Evolutionary conservation across 1,140 invertebrate species (phyloP), one percentile per base, ranked within the genome.

Genomic region (Trichogramma pretiosum): DNA sequence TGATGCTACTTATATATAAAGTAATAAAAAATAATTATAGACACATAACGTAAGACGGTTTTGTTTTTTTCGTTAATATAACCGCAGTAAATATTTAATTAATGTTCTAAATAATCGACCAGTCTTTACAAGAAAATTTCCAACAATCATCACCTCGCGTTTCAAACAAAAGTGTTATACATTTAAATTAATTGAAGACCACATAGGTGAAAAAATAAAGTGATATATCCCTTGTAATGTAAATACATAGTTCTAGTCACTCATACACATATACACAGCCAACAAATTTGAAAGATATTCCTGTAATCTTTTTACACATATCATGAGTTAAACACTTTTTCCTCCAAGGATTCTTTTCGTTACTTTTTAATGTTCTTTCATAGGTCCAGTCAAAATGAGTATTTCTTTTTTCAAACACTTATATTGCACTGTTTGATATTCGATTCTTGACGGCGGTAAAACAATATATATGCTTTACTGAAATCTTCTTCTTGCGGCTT

Each of bases 391-490:
- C n/a, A n/a, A 30, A 30, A 30, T 30, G 26, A 30, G 13, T n/a
- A 7, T 30, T 8, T 42, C 9, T 42, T n/a, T 43, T 43, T 26
- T 9, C 5, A 23, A 30, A 13, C 16, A 46, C 44, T 44, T 38
- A 68, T 68, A 59, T 70, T 72, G 61, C 64, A 70, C 53, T 65
- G 63, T 55, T 72, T 72, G 35, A 67, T 43, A 39, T 61, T 69
- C 34, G 56, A 64, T 73, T 77, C 78, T 72, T 75, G 73, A 60
- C 76, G 74, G 59, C 78, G 76, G 59, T 84, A 84, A 62, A 84
- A 84, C 28, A 85, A 67, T 46, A 85, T 78, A 53, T 84, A 85
- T 5, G 79, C 81, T 55, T 80, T 79, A 52, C 74, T 76, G 58
- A 74, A 82, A 45, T 84, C 82, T 42, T 78, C 75, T 13, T 82